A percentile compares a stretch with the other conserved stretches of the same genome.
These are phyloP conservation scores for Geophilus truncorum DNA, from an alignment of 2,888 invertebrate species.

Conservation along the genomic window DNA sequence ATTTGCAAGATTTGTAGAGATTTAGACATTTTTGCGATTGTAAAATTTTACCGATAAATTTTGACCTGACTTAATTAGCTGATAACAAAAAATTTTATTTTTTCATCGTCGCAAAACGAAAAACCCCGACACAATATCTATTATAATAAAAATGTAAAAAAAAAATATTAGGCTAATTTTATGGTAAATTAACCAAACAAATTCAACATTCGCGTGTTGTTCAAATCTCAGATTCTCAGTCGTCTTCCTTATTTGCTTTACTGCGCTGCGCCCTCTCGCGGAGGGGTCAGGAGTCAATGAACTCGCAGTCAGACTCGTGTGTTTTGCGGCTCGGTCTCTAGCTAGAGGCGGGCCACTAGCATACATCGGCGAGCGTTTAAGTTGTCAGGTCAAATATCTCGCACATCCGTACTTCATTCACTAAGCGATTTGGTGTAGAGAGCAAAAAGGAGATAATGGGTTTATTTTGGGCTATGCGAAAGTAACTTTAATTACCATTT, in stretches of 20 bases:
- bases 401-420: not conserved
- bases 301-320: not conserved
- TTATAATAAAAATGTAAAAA: no score
- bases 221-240: not conserved
- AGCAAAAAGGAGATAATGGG: not conserved
- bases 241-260: not conserved
- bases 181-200: no score
- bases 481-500: not conserved
- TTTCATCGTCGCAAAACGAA: no score
- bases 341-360: not conserved
- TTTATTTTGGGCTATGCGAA: not conserved
- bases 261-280: not conserved
- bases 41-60: no score
- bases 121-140: no score
- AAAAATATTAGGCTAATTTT: no score
- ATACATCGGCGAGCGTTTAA: not conserved
- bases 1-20: no score
- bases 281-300: not conserved
- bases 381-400: slow-evolving; percentile 2
- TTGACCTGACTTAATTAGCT: no score
- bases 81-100: no score
- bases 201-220: not conserved
- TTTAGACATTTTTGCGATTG: no score
- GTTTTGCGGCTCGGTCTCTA: not conserved
- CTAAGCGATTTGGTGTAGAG: not conserved